Percentiles rank a stretch among this genome's conserved stretches.
phyloP scores from a whole-genome alignment of 2,888 invertebrate species.

The Neoitamus cyanurus region DNA sequence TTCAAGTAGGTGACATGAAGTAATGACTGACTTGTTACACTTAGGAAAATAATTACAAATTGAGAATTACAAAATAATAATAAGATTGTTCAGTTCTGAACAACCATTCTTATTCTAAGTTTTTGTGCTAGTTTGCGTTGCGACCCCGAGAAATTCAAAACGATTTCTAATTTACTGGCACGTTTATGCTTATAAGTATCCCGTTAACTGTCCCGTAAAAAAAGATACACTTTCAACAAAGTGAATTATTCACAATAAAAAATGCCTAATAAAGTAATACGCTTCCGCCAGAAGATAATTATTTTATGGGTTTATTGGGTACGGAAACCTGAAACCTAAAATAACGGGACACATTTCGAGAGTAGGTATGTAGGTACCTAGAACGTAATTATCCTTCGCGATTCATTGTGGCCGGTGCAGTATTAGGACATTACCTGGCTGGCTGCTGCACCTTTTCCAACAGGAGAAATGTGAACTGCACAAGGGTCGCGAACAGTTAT shows the following conservation, averaged over 20 bases:
- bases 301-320: not conserved
- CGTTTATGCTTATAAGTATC: too few relatives aligned
- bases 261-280: not conserved
- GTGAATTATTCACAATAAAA: not conserved
- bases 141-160: too few relatives aligned
- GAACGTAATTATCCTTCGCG: not conserved
- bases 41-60: too few relatives aligned
- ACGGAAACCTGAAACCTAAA: not conserved
- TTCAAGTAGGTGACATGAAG: too few relatives aligned
- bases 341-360: not conserved
- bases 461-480: not conserved
- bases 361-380: not conserved
- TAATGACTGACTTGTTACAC: too few relatives aligned
- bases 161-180: too few relatives aligned
- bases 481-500: not conserved
- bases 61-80: too few relatives aligned
- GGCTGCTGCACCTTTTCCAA: not conserved
- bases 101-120: too few relatives aligned
- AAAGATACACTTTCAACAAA: not conserved
- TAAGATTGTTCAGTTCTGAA: too few relatives aligned
- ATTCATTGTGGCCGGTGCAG: not conserved
- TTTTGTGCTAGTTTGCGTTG: too few relatives aligned
- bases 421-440: constrained; percentile 11
- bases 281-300: not conserved
- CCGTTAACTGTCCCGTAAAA: not conserved